Evolutionary conservation across 1,140 invertebrate species (phyloP).

Genomic region (Belonocnema kinseyi): DNA sequence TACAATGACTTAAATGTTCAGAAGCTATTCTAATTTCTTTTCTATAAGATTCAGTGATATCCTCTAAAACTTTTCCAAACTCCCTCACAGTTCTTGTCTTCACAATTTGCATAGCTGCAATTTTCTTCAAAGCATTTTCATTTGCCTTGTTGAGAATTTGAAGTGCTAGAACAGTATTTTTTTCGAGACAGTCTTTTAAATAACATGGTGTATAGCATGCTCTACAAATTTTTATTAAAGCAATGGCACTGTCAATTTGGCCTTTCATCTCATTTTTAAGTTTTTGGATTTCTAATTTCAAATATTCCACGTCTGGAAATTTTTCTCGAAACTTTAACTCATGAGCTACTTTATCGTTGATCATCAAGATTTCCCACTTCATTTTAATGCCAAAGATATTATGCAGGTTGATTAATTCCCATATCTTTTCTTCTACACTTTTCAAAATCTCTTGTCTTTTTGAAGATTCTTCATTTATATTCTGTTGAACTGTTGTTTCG

Average conservation of each 20-base stretch:
- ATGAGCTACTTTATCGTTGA: slow-evolving; percentile 40
- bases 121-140: neutral
- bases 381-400: slow-evolving; percentile 35
- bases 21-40: slow-evolving; percentile 28
- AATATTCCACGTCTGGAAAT: neutral
- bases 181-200: slow-evolving; percentile 8
- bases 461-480: neutral
- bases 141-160: neutral
- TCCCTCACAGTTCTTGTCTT: slow-evolving; percentile 18
- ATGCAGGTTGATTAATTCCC: slow-evolving; percentile 40
- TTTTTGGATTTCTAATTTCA: slow-evolving; percentile 34
- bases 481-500: neutral
- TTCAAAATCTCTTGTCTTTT: slow-evolving; percentile 30
- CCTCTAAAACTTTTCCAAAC: slow-evolving; percentile 20
- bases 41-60: slow-evolving; percentile 35
- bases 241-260: slow-evolving; percentile 13
- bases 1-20: slow-evolving; percentile 29
- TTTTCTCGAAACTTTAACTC: slow-evolving; percentile 38
- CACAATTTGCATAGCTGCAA: neutral
- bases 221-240: slow-evolving; percentile 1
- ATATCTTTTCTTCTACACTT: slow-evolving; percentile 34
- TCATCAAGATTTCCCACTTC: slow-evolving; percentile 35
- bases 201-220: neutral
- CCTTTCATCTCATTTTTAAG: slow-evolving; percentile 13
- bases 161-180: neutral